A percentile compares a stretch with the other conserved stretches of the same genome.
Evolutionary conservation across 2,113 vertebrate genomes (phyloP).

Genomic region (Lamprotornis superbus): DNA sequence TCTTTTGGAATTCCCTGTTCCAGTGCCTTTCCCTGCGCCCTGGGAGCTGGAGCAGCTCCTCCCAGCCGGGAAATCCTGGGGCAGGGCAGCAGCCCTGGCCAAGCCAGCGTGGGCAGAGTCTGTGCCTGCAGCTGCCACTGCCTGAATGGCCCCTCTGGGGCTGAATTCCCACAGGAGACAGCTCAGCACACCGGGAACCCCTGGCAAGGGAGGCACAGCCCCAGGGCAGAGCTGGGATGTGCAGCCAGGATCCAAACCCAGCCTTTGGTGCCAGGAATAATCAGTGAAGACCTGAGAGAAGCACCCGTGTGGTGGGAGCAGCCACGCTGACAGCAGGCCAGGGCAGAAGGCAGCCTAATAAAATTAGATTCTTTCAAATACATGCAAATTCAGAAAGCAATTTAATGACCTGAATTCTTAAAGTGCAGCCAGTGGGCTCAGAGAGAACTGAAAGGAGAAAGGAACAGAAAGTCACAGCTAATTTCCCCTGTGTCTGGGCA

Average conservation of each 20-base stretch:
- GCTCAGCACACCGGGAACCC: neutral
- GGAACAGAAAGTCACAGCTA: slow-evolving; percentile 8
- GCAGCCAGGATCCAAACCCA: neutral
- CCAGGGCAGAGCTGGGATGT: neutral
- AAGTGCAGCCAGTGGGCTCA: slow-evolving; percentile 4
- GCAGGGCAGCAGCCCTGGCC: neutral
- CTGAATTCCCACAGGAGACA: neutral
- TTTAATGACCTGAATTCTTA: slow-evolving; percentile 37
- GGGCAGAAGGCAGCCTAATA: neutral
- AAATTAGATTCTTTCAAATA: slow-evolving; percentile 43
- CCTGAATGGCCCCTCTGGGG: neutral
- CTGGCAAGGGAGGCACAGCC: neutral
- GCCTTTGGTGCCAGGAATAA: neutral
- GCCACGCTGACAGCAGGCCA: neutral
- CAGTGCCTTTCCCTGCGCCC: neutral
- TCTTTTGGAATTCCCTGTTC: neutral
- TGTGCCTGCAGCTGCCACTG: neutral
- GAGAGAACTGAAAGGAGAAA: neutral
- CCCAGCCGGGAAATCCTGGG: neutral
- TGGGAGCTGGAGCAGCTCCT: neutral
- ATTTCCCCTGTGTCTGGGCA: slow-evolving; percentile 19
- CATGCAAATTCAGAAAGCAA: slow-evolving; percentile 18
- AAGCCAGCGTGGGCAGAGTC: neutral
- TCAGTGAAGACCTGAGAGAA: neutral
- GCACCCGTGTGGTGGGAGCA: neutral